Evolutionary conservation across 1,140 invertebrate genomes (phyloP).

Genomic region (Saccostrea glomerata): DNA sequence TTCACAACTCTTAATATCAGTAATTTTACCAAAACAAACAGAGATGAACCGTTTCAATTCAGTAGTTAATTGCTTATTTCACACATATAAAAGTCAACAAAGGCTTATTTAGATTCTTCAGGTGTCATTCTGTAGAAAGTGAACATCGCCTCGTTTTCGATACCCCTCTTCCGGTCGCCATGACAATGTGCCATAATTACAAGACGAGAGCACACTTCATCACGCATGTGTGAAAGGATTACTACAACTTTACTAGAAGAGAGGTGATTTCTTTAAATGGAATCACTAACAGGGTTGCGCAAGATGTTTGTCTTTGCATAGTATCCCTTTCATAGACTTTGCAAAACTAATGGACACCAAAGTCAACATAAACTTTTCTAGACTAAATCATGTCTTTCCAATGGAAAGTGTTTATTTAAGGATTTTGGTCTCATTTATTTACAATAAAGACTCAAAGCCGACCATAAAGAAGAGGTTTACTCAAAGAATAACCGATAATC

Average conservation of each 20-base stretch:
- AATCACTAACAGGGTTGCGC: constrained; percentile 14
- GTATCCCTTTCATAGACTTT: constrained; percentile 10
- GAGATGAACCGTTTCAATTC: neutral
- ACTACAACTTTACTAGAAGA: neutral
- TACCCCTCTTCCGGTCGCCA: constrained; percentile 18
- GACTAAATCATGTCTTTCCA: constrained; percentile 33
- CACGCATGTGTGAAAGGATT: constrained; percentile 30
- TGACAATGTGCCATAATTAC: constrained; percentile 34
- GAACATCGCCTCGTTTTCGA: constrained; percentile 6
- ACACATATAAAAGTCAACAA: constrained; percentile 17
- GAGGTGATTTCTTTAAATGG: constrained; percentile 25
- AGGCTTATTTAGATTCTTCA: neutral
- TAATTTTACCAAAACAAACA: constrained; percentile 32
- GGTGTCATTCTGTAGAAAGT: constrained; percentile 4
- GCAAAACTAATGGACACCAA: neutral
- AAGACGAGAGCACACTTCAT: constrained; percentile 29
- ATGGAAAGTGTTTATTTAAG: constrained; percentile 16
- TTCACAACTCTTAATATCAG: constrained; percentile 9
- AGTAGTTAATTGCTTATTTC: constrained; percentile 26
- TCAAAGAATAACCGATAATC: constrained; percentile 36
- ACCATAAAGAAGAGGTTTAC: constrained; percentile 34
- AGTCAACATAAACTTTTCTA: constrained; percentile 30
- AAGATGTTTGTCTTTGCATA: constrained; percentile 29
- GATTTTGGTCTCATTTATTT: constrained; percentile 36
- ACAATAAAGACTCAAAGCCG: constrained; percentile 31